phyloP scores from a whole-genome alignment of 37 sponge, comb jelly and placozoan genomes.

The Diacarnus erythraeanus region DNA sequence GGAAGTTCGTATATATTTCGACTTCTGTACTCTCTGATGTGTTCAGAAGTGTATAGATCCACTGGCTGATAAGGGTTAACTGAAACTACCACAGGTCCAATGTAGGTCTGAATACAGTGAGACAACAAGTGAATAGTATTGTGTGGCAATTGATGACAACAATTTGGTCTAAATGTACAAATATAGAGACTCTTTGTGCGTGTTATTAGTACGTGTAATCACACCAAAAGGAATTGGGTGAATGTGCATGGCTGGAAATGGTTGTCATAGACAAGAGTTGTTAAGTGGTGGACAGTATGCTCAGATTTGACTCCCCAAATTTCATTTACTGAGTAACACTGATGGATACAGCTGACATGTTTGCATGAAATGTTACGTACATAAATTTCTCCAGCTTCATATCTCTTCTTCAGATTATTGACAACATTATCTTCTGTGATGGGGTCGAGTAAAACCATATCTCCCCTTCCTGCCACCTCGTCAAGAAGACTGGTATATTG shows the following conservation, averaged over 20 bases:
- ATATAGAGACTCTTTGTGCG: background rate
- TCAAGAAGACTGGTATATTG: conserved; percentile 70
- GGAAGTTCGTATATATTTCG: conserved; percentile 78
- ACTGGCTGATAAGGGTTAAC: conserved; percentile 78
- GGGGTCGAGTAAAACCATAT: conserved; percentile 83
- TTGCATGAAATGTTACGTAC: conserved; percentile 41
- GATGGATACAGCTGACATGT: background rate
- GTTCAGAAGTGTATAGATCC: conserved; percentile 61
- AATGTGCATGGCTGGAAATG: too few relatives aligned
- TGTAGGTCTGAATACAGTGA: conserved; percentile 88
- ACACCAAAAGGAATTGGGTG: too few relatives aligned
- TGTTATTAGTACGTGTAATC: too few relatives aligned
- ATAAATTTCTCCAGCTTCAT: conserved; percentile 70
- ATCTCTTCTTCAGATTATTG: conserved; percentile 69
- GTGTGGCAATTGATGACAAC: too few relatives aligned
- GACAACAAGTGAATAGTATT: too few relatives aligned
- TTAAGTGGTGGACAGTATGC: too few relatives aligned
- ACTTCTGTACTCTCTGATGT: conserved; percentile 68
- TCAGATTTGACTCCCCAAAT: too few relatives aligned
- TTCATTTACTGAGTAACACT: too few relatives aligned
- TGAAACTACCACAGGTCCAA: conserved; percentile 84
- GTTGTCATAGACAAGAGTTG: too few relatives aligned
- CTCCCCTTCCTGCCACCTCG: conserved; percentile 77
- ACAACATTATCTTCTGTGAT: conserved; percentile 70
- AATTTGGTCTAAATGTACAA: background rate